These are phyloP conservation scores for Aleiodes sp. DNA, from an alignment of 1,140 invertebrate genomes.

Conservation along the genomic window DNA sequence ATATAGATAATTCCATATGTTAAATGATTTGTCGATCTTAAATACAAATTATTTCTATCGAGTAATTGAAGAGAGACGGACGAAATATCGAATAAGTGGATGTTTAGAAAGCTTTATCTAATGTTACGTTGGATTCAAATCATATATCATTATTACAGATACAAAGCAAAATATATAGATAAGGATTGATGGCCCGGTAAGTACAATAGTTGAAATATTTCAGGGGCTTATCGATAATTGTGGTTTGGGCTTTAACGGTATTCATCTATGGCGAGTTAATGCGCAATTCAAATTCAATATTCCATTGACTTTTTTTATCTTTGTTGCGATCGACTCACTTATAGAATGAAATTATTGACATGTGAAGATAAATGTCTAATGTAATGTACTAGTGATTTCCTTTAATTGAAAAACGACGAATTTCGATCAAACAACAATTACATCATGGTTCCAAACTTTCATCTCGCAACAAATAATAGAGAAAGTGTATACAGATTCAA, in stretches of 20 bases:
- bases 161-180: not conserved
- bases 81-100: not conserved
- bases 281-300: constrained; percentile 17
- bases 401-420: no score
- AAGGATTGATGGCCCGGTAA: constrained; percentile 14
- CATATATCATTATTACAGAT: not conserved
- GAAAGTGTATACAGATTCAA: no score
- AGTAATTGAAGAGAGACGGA: not conserved
- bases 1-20: not conserved
- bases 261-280: constrained; percentile 25
- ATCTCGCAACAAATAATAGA: no score
- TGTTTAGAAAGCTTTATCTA: constrained; percentile 4
- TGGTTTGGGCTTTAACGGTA: constrained; percentile 54
- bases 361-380: not conserved
- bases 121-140: not conserved
- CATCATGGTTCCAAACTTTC: no score
- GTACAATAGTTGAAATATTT: constrained; percentile 16
- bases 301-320: not conserved
- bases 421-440: no score
- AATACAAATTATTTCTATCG: not conserved
- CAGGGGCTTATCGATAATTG: constrained; percentile 37
- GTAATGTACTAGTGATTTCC: no score
- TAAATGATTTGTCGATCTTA: not conserved
- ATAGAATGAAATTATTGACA: not conserved
- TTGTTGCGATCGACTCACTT: not conserved